Conservation (phyloP, 2,888 invertebrate species). For the Drosophila barbarae region DNA sequence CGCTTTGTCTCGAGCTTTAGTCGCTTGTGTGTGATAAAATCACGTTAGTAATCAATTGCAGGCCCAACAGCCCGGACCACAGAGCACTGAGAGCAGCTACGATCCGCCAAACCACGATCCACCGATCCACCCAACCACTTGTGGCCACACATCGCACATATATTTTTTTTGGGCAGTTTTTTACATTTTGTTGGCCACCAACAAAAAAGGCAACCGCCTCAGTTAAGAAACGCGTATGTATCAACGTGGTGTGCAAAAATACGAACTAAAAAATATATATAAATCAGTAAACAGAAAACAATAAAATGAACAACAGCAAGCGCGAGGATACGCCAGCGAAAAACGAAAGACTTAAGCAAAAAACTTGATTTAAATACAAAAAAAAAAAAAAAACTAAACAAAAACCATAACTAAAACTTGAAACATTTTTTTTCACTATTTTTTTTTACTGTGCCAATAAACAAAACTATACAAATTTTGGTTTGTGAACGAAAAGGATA, state of each 20-base stretch:
- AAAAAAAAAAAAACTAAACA: background rate
- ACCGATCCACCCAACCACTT: conserved; percentile 7
- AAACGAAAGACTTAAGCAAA: conserved; percentile 17
- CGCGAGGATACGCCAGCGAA: conserved; percentile 5
- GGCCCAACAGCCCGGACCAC: conserved; percentile 78
- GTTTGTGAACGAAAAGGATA: conserved; percentile 20
- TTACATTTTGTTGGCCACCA: conserved; percentile 13
- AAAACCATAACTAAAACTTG: conserved; percentile 24
- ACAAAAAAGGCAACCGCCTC: conserved; percentile 15
- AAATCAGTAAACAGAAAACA: background rate
- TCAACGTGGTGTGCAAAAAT: conserved; percentile 23
- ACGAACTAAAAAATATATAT: conserved; percentile 1
- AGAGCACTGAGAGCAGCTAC: conserved; percentile 46
- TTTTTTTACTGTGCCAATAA: conserved; percentile 26
- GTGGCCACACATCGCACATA: conserved; percentile 9
- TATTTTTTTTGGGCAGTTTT: conserved; percentile 20
- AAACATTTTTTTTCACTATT: conserved; percentile 30
- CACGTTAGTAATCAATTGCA: conserved; percentile 80
- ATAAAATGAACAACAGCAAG: background rate
- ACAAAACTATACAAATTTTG: background rate
- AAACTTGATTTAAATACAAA: background rate
- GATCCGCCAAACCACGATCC: conserved; percentile 23
- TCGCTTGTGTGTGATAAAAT: conserved; percentile 79
- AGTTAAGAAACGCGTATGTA: conserved; percentile 40
- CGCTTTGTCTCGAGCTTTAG: conserved; percentile 76